Evolutionary conservation across 64 coral and sea anemone species (phyloP), one percentile per base, ranked within the genome.

Genomic region (Acropora tenuis): DNA sequence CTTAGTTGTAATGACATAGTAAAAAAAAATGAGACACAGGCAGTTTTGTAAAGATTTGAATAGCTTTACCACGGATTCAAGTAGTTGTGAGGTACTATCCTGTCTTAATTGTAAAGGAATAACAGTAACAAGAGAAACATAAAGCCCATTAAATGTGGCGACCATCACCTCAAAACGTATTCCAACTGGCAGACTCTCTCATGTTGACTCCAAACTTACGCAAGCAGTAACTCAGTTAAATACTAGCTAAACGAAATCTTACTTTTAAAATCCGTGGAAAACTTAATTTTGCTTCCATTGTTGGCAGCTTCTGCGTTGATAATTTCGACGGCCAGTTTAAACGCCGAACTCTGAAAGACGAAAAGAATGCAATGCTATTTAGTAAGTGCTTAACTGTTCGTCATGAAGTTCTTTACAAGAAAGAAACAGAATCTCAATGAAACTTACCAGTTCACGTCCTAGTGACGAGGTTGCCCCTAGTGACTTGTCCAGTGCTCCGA

Each of bases 241-340:
- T 10, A 55, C 52, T 55, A 10, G 52, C 52, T 2, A 55, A 55
- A 55, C 6, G 48, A 80, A 75, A 12, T 63, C 97, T 94, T 91
- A 99, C 97, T 91, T 68, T 86, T 96, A 77, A 94, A 99, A 78
- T 99, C 97, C 69, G 87, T 96, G 12, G 94, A 95, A 8, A 99
- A 77, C n/a, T 84, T 48, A 0, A 99, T 92, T 94, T 92, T 91
- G 47, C 97, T 94, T 18, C 84, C 90, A 84, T 13, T 44, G 60
- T 63, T 84, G 18, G 71, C 80, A 0, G 97, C 94, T 20, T 90
- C 84, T 8, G 61, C 72, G 78, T 99, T 99, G 4, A 96, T 93
- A 50, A 99, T 42, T 69, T 95, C 97, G 13, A 99, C 46, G 20
- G 97, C 91, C 41, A 99, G 74, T 88, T 93, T 96, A 41, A 99